Conservation (phyloP, 2,888 invertebrate genomes). For the Ochropleura leucogaster region DNA sequence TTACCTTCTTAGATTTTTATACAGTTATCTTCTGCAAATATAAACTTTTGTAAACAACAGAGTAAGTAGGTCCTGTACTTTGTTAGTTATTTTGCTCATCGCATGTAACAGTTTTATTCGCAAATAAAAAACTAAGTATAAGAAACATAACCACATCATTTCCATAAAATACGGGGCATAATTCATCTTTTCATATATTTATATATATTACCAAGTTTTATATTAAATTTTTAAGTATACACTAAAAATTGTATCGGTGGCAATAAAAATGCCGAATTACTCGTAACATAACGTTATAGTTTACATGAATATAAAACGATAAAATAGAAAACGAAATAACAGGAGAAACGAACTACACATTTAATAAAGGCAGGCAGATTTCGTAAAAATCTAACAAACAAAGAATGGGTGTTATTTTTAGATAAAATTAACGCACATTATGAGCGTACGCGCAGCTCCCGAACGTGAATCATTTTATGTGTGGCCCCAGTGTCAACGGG, state of each 20-base stretch:
- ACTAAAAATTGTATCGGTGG: constrained; percentile 64
- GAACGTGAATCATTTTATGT: constrained; percentile 84
- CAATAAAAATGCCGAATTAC: constrained; percentile 64
- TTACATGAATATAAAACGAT: constrained; percentile 67
- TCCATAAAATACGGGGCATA: constrained; percentile 8
- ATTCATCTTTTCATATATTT: constrained; percentile 25
- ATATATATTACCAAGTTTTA: constrained; percentile 60
- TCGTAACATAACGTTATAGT: constrained; percentile 60
- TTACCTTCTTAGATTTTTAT: too few relatives aligned
- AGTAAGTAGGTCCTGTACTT: background rate
- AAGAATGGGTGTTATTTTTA: constrained; percentile 89
- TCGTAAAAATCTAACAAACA: constrained; percentile 88
- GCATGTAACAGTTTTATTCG: constrained; percentile 24
- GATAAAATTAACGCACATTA: constrained; percentile 90
- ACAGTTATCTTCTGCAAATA: too few relatives aligned
- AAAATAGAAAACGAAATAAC: constrained; percentile 64
- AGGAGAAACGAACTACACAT: constrained; percentile 70
- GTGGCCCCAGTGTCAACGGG: constrained; percentile 68
- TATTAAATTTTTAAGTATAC: constrained; percentile 62
- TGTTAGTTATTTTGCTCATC: constrained; percentile 4
- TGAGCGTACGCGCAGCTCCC: constrained; percentile 83
- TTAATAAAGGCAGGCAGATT: constrained; percentile 82
- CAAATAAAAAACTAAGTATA: constrained; percentile 38
- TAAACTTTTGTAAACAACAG: background rate
- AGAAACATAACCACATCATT: constrained; percentile 3